Evolutionary conservation across 2,797 vertebrate genomes (phyloP), one percentile per base, ranked within the genome.

Genomic region (Oreochromis mossambicus): DNA sequence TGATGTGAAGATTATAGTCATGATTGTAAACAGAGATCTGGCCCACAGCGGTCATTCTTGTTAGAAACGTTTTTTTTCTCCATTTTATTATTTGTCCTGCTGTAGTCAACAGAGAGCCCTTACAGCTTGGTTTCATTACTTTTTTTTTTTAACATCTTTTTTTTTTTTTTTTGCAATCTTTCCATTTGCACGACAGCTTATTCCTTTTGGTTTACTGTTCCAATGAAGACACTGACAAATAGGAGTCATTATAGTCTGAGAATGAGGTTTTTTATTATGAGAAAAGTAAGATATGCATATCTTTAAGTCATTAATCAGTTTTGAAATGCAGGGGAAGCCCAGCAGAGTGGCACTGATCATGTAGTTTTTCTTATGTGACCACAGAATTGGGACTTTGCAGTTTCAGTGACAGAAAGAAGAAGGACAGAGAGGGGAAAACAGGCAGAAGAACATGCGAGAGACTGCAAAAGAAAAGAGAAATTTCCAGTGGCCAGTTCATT

Each of bases 401-500:
- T 79, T 83, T 78, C 34, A 68, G n/a, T 82, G 83, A 85, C 50
- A 52, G 56, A 87, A 89, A 85, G 24, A 7, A 81, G 43, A 84
- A 36, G 63, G 41, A 58, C 32, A 9, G 82, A 70, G 14, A 73
- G 50, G 77, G 9, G 38, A 43, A 86, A 50, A 81, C 52, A 80
- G 75, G n/a, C 32, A 21, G 46, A 38, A 86, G 58, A 82, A 48
- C 41, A 26, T 79, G 58, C 5, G 8, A 86, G 55, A 52, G 70
- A 83, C 81, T 81, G n/a, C 81, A 87, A 81, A 93, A 86, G 87
- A 91, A 88, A 89, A 81, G 81, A 86, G 81, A 92, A 89, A 84
- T 92, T 95, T 94, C 93, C 93, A 84, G 48, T 15, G 21, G 55
- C 86, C 88, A 63, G 19, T 19, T 95, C 88, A 93, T 94, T 93